Percentiles rank a stretch among this genome's conserved stretches.
phyloP scores from a whole-genome alignment of 2,113 vertebrate genomes.

The Australoheros scitulus region DNA sequence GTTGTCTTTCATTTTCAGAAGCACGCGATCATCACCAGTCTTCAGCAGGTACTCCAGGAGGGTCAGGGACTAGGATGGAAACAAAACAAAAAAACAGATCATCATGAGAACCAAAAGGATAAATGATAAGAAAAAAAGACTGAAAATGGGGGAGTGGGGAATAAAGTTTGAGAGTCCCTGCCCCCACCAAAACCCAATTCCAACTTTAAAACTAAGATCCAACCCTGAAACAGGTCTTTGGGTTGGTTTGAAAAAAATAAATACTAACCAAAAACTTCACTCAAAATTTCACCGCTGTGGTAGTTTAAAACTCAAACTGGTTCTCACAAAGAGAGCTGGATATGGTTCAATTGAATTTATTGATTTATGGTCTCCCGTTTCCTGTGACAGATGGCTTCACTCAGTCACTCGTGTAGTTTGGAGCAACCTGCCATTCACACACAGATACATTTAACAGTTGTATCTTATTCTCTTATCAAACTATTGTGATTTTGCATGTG shows the following conservation, averaged over 20 bases:
- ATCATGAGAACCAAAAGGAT: rapidly evolving
- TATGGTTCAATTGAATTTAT: not conserved
- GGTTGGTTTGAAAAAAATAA: too few relatives aligned
- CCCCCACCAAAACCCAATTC: not conserved
- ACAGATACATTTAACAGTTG: rapidly evolving
- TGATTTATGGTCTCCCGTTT: not conserved
- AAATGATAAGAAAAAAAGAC: not conserved
- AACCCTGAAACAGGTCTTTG: not conserved
- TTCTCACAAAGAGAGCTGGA: not conserved
- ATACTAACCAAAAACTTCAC: too few relatives aligned
- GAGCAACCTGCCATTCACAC: not conserved
- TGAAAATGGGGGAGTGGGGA: not conserved
- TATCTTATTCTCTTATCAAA: not conserved
- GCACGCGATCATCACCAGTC: constrained; percentile 89
- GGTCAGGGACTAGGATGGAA: constrained; percentile 82
- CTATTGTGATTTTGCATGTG: not conserved
- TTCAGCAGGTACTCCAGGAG: constrained; percentile 91
- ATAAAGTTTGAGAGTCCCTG: too few relatives aligned
- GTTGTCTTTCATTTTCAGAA: constrained; percentile 89
- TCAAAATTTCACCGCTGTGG: not conserved
- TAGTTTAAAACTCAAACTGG: not conserved
- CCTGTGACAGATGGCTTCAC: not conserved
- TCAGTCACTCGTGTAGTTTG: not conserved
- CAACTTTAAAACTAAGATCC: not conserved
- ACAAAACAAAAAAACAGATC: not conserved